phyloP scores from a whole-genome alignment of 2,888 invertebrate genomes.

The Drosophila atripex region DNA sequence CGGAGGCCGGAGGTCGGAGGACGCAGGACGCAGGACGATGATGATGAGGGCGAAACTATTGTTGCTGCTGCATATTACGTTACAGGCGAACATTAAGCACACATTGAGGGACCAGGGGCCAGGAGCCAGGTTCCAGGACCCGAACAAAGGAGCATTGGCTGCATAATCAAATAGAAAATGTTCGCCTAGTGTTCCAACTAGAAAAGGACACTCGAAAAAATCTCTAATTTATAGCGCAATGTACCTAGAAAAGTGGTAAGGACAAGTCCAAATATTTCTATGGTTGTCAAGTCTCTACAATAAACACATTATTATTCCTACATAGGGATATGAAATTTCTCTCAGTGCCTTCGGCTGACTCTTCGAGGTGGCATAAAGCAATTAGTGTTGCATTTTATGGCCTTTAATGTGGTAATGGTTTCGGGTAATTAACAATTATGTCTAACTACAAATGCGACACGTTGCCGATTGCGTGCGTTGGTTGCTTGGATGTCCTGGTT shows the following conservation, averaged over 20 bases:
- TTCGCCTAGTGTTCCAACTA: conserved; percentile 28
- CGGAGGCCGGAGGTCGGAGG: too few relatives aligned
- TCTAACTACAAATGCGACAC: conserved; percentile 80
- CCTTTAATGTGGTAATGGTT: conserved; percentile 80
- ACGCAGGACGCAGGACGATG: conserved; percentile 19
- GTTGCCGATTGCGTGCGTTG: conserved; percentile 74
- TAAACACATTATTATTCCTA: too few relatives aligned
- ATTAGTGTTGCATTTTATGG: conserved; percentile 80
- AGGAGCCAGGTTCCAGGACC: conserved; percentile 15
- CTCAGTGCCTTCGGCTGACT: conserved; percentile 23
- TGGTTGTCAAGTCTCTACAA: too few relatives aligned
- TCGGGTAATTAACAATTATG: conserved; percentile 80
- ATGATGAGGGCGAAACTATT: conserved; percentile 60
- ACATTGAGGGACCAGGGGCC: conserved; percentile 17
- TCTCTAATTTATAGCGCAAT: background rate
- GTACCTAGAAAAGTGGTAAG: background rate
- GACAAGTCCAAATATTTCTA: too few relatives aligned
- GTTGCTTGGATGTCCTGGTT: conserved; percentile 23
- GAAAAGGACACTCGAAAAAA: conserved; percentile 16
- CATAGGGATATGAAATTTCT: background rate
- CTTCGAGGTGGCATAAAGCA: conserved; percentile 66
- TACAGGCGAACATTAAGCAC: conserved; percentile 63
- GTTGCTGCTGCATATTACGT: conserved; percentile 69
- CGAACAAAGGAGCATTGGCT: conserved; percentile 47
- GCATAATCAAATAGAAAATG: conserved; percentile 78